phyloP scores from a whole-genome alignment of 2,797 vertebrate genomes.

The Emys orbicularis region DNA sequence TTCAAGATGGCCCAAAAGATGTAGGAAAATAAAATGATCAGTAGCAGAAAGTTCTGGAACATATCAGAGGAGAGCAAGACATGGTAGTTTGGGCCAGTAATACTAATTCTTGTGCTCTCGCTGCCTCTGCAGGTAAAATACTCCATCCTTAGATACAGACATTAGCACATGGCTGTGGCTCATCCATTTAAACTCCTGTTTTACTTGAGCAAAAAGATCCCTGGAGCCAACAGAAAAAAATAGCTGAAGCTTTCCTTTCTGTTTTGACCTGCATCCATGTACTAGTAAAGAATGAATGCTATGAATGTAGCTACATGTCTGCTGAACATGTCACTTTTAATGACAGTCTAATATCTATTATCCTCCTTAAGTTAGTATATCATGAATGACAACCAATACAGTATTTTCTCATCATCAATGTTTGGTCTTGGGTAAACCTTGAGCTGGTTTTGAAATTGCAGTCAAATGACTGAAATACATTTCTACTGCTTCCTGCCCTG shows the following conservation, averaged over 20 bases:
- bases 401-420: neutral
- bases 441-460: neutral
- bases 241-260: neutral
- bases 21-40: neutral
- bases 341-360: neutral
- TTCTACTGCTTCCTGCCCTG: neutral
- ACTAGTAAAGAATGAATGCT: neutral
- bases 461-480: neutral
- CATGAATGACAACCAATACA: neutral
- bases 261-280: neutral
- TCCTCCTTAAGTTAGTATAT: neutral
- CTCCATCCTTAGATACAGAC: neutral
- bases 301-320: neutral
- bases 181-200: neutral
- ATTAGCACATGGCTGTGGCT: neutral
- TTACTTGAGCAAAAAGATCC: neutral
- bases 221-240: neutral
- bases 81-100: neutral
- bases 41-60: accelerated
- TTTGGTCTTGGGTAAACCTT: neutral
- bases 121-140: neutral
- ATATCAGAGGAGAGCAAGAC: neutral
- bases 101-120: accelerated
- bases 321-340: neutral
- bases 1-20: neutral